Base-by-base conservation (phyloP, 2,888 invertebrate species). In the Latheticus oryzae region DNA sequence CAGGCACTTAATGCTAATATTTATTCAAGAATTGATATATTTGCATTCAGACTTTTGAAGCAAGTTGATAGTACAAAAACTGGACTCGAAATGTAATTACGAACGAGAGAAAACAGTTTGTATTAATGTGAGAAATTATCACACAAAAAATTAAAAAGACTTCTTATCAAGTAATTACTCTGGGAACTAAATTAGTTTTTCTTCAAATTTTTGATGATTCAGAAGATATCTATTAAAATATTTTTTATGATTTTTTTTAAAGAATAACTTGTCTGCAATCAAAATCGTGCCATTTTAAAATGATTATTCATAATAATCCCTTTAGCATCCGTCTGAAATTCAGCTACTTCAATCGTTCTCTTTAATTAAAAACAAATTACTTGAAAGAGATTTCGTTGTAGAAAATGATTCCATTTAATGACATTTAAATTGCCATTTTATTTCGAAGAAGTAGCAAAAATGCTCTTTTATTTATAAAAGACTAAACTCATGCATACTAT, bases 351-450 rank as follows among this genome's bases (percentile, higher is more conserved):
- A 9, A 30, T 24, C 8, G 13, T 33, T 5, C 40, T 30, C 32
- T 45, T 45, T 30, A 45, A 45, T 45, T 45, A 45, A 30, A 45
- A 45, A 17, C 7, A 19, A 32, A 45, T 45, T 33, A 45, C 32
- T 19, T 8, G 17, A 15, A 43, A 8, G 3, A 9, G 28, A 24
- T 5, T 12, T 12, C 16, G 15, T 24, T 12, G 8, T 38, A 1
- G 37, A 16, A 42, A 28, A 16, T 30, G 17, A 45, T 45, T 9
- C 5, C 45, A n/a, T 33, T 21, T 47, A 47, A 47, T 35, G 47
- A 35, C 67, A 64, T 69, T 69, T 67, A 69, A 66, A 69, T 67
- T 69, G 60, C 63, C 45, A 56, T 57, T 65, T 60, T 61, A 63
- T 63, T 63, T 58, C 48, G 62, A 57, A 61, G 62, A 62, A 67